These are phyloP conservation scores for Patella pellucida DNA, from an alignment of 2,888 invertebrate genomes.

Conservation along the genomic window DNA sequence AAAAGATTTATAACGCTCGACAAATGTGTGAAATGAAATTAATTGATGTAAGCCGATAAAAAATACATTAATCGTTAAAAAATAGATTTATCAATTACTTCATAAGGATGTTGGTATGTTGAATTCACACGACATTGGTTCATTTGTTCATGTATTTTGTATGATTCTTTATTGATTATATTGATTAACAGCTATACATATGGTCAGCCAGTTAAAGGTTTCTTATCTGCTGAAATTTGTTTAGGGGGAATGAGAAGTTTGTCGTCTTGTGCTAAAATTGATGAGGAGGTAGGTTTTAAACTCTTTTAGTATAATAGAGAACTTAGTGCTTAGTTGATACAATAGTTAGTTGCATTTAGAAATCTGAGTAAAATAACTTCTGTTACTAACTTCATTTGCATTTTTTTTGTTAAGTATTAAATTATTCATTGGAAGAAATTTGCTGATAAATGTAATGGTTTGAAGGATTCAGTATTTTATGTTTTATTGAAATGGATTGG, in stretches of 20 bases:
- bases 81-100: neutral
- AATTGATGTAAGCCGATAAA: too few relatives aligned
- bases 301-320: too few relatives aligned
- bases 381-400: too few relatives aligned
- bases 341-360: too few relatives aligned
- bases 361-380: too few relatives aligned
- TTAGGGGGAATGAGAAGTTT: slow-evolving; percentile 19
- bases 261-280: slow-evolving; percentile 20
- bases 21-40: too few relatives aligned
- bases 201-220: slow-evolving; percentile 86
- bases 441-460: too few relatives aligned
- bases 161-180: neutral
- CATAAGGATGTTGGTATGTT: neutral
- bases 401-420: too few relatives aligned
- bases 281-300: slow-evolving; percentile 23
- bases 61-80: too few relatives aligned
- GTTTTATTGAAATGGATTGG: neutral
- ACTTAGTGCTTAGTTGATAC: too few relatives aligned
- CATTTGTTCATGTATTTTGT: neutral
- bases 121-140: neutral
- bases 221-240: slow-evolving; percentile 42
- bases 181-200: slow-evolving; percentile 75
- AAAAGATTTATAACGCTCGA: too few relatives aligned
- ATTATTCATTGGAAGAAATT: too few relatives aligned
- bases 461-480: neutral